Percentiles rank a stretch among this genome's conserved stretches.
Evolutionary conservation across 2,888 invertebrate genomes (phyloP).

Genomic region (Dolomedes plantarius): DNA sequence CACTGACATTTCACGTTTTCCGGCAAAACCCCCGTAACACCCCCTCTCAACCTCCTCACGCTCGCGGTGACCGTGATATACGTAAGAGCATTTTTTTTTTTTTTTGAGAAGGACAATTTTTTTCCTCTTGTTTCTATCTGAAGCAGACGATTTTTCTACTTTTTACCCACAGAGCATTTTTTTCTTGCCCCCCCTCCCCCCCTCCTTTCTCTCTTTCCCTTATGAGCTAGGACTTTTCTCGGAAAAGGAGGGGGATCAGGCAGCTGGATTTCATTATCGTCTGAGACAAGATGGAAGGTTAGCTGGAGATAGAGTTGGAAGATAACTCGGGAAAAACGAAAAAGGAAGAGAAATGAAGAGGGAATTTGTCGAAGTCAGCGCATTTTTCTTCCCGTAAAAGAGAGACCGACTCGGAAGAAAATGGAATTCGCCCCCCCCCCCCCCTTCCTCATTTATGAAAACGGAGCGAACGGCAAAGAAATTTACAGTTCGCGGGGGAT

Average conservation of each 20-base stretch:
- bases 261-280: constrained; percentile 52
- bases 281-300: background rate
- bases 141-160: no score
- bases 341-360: background rate
- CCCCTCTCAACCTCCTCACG: no score
- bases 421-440: background rate
- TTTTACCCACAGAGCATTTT: no score
- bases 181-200: no score
- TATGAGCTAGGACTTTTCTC: no score
- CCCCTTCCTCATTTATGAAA: background rate
- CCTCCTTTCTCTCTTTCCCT: no score
- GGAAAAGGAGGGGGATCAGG: background rate
- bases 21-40: no score
- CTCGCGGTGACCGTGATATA: no score
- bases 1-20: no score
- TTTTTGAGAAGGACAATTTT: no score
- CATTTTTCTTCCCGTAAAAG: background rate
- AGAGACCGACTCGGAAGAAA: background rate
- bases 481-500: background rate
- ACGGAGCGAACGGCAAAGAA: background rate
- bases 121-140: no score
- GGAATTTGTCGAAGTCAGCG: background rate
- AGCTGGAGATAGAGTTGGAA: background rate
- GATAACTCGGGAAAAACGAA: background rate
- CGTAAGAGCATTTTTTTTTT: no score